Conservation (phyloP, 2,888 invertebrate species). For the Ligdia adustata region DNA sequence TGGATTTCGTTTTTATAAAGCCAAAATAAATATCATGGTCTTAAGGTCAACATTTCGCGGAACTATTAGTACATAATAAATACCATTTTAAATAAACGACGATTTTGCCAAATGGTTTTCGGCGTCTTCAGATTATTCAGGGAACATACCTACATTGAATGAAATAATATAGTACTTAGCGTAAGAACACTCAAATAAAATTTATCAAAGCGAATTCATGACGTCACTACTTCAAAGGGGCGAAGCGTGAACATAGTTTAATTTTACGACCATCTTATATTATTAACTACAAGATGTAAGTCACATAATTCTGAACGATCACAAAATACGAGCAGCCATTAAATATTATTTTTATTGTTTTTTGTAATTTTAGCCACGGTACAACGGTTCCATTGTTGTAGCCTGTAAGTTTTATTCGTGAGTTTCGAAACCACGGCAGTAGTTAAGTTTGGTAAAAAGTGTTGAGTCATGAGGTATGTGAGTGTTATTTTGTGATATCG, state of each 20-base stretch:
- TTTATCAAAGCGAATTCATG: constrained; percentile 27
- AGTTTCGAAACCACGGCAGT: no score
- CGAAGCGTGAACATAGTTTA: constrained; percentile 35
- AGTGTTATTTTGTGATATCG: no score
- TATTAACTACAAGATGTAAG: constrained; percentile 45
- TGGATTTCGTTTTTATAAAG: no score
- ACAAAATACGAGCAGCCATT: constrained; percentile 50
- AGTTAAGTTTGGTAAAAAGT: no score
- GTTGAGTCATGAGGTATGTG: no score
- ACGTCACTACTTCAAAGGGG: constrained; percentile 34
- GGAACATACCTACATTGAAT: no score
- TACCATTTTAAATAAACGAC: no score
- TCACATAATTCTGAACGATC: constrained; percentile 45
- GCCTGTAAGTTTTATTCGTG: neutral
- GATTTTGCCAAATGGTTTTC: no score
- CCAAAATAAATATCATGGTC: no score
- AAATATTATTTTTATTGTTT: constrained; percentile 60
- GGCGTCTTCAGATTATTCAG: no score
- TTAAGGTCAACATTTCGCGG: no score
- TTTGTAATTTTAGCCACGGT: constrained; percentile 34
- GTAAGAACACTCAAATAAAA: constrained; percentile 8
- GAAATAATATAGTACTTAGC: constrained; percentile 7
- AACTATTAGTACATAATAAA: no score
- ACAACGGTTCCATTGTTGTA: constrained; percentile 26
- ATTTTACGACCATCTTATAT: constrained; percentile 47